These are phyloP conservation scores for Patella ulyssiponensis DNA, from an alignment of 2,888 invertebrate species.

Conservation along the genomic window DNA sequence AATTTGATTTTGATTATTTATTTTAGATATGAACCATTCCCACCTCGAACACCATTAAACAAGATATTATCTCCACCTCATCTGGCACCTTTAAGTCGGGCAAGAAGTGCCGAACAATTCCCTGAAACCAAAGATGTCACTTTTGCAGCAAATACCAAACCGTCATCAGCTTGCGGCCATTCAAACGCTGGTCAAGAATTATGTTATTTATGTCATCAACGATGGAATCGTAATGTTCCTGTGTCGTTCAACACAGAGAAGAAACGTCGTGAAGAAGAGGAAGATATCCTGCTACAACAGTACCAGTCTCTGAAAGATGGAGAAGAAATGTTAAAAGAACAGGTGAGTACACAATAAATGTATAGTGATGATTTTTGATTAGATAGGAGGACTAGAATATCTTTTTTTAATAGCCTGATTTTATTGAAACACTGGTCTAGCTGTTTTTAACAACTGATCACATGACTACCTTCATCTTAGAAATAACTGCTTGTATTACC, in stretches of 20 bases:
- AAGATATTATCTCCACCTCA: constrained; percentile 38
- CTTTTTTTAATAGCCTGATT: too few species aligned
- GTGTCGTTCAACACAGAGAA: constrained; percentile 69
- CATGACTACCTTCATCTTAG: too few species aligned
- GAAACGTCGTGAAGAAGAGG: constrained; percentile 64
- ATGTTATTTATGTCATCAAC: constrained; percentile 72
- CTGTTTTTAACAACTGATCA: too few species aligned
- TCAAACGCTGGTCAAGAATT: constrained; percentile 71
- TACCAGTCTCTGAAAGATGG: constrained; percentile 71
- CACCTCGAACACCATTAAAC: constrained; percentile 10
- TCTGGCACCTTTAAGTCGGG: constrained; percentile 52
- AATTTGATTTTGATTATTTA: too few species aligned
- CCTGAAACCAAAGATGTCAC: constrained; percentile 31
- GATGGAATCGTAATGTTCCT: constrained; percentile 69
- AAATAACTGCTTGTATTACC: too few species aligned
- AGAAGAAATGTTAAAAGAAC: constrained; percentile 66
- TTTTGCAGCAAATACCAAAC: constrained; percentile 17
- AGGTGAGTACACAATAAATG: constrained; percentile 27
- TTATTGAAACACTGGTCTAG: too few species aligned
- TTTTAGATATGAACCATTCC: not conserved
- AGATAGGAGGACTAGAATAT: too few species aligned
- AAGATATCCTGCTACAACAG: constrained; percentile 68
- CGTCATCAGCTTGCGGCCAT: constrained; percentile 64
- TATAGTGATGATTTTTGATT: too few species aligned
- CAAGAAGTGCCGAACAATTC: constrained; percentile 52